A percentile compares a stretch with the other conserved stretches of the same genome.
Evolutionary conservation across 2,113 vertebrate genomes (phyloP).

Genomic region (Puntigrus tetrazona): DNA sequence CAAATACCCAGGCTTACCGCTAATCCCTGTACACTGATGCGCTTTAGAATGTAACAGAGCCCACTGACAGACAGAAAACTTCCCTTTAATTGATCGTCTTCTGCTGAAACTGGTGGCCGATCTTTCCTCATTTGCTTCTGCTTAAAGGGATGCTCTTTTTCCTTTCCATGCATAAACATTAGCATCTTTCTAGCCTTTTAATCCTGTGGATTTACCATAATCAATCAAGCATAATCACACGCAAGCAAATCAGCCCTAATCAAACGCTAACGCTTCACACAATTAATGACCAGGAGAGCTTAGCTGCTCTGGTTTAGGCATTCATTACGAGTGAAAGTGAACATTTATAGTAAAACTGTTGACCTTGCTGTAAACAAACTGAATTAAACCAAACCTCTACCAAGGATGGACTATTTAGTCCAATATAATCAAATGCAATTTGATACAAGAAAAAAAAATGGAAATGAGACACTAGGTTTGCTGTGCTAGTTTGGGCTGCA

Average conservation of each 20-base stretch:
- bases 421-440: not conserved
- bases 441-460: not conserved
- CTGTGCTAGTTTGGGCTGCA: not conserved
- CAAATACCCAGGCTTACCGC: conserved; percentile 63
- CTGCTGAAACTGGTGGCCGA: conserved; percentile 33
- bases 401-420: not conserved
- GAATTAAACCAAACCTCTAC: not conserved
- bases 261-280: conserved; percentile 57
- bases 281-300: conserved; percentile 34
- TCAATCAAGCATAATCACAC: conserved; percentile 55
- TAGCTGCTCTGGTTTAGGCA: conserved; percentile 66
- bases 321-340: conserved; percentile 65
- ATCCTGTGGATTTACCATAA: conserved; percentile 63
- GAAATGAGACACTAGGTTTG: not conserved
- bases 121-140: conserved; percentile 40
- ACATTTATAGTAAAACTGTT: conserved; percentile 52
- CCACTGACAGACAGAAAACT: conserved; percentile 35
- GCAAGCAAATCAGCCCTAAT: conserved; percentile 19
- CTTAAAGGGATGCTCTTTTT: conserved; percentile 57
- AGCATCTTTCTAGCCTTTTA: conserved; percentile 53
- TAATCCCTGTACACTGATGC: conserved; percentile 67
- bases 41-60: conserved; percentile 59
- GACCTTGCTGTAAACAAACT: not conserved
- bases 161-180: conserved; percentile 64
- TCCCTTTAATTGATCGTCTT: conserved; percentile 52